Conservation (phyloP, 1,140 invertebrate species). For the Chelonus insularis region DNA sequence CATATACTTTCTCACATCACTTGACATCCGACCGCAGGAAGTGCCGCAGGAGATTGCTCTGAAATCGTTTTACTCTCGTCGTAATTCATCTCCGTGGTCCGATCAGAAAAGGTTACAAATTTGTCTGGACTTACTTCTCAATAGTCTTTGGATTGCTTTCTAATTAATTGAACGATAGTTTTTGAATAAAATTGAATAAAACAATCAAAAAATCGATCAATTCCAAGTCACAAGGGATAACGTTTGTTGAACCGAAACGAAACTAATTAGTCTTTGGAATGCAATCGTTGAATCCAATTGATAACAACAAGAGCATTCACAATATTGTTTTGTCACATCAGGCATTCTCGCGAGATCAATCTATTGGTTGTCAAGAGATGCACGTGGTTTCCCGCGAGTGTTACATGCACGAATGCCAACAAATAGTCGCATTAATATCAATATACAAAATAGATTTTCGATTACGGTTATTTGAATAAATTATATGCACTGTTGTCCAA, state of each 20-base stretch:
- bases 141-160: too few relatives aligned
- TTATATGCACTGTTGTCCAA: too few relatives aligned
- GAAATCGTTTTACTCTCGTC: slow-evolving; percentile 50
- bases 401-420: too few relatives aligned
- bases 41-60: slow-evolving; percentile 49
- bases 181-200: not conserved
- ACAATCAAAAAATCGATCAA: not conserved
- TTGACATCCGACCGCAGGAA: slow-evolving; percentile 47
- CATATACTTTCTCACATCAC: not conserved
- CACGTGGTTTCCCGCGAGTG: too few relatives aligned
- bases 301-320: not conserved
- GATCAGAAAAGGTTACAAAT: slow-evolving; percentile 30
- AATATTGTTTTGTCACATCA: slow-evolving; percentile 3
- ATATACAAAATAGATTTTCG: too few relatives aligned
- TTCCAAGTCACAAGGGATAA: slow-evolving; percentile 1
- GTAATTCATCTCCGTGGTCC: slow-evolving; percentile 51
- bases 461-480: too few relatives aligned
- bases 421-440: too few relatives aligned
- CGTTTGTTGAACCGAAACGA: not conserved
- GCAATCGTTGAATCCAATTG: not conserved
- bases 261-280: not conserved
- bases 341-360: not conserved
- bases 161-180: too few relatives aligned
- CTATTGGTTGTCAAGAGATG: too few relatives aligned
- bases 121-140: slow-evolving; percentile 14